phyloP scores from a whole-genome alignment of 2,888 invertebrate genomes.

The Aleiodes testaceus region DNA sequence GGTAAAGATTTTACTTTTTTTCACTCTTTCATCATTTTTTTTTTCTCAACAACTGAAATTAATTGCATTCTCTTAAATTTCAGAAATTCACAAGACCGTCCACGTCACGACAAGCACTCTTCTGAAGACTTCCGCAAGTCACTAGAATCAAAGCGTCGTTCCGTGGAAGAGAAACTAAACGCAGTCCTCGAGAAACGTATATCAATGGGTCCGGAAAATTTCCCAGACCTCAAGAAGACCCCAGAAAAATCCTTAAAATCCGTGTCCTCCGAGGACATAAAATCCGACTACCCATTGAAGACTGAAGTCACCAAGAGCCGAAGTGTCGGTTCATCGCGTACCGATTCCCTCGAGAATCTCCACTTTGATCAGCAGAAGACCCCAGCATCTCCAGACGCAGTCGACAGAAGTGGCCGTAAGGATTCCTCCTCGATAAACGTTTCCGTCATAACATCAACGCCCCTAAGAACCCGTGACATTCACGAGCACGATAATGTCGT shows the following conservation, averaged over 20 bases:
- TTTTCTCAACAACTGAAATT: background rate
- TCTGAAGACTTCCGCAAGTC: slow-evolving; percentile 52
- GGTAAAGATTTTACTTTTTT: slow-evolving; percentile 53
- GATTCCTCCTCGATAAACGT: slow-evolving; percentile 60
- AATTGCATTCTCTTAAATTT: slow-evolving; percentile 32
- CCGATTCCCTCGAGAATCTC: slow-evolving; percentile 64
- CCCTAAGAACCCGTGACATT: slow-evolving; percentile 62
- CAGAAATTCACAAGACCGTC: slow-evolving; percentile 48
- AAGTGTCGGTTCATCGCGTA: slow-evolving; percentile 66
- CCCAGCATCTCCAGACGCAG: slow-evolving; percentile 50
- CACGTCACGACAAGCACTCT: slow-evolving; percentile 47
- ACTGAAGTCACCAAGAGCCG: slow-evolving; percentile 59
- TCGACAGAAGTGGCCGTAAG: slow-evolving; percentile 41
- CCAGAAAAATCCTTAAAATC: slow-evolving; percentile 56
- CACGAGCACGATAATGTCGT: slow-evolving; percentile 66
- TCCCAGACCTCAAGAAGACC: slow-evolving; percentile 44
- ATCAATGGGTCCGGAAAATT: slow-evolving; percentile 61
- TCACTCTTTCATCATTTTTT: background rate
- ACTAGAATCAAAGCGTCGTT: slow-evolving; percentile 68
- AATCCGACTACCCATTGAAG: slow-evolving; percentile 55
- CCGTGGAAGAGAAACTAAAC: slow-evolving; percentile 69
- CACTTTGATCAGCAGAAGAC: background rate
- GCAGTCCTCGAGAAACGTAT: slow-evolving; percentile 69
- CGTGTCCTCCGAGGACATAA: slow-evolving; percentile 65
- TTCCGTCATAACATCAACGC: slow-evolving; percentile 70